Percentiles rank a stretch among this genome's conserved stretches.
Evolutionary conservation across 2,113 vertebrate species (phyloP).

Genomic region (Lynx canadensis): DNA sequence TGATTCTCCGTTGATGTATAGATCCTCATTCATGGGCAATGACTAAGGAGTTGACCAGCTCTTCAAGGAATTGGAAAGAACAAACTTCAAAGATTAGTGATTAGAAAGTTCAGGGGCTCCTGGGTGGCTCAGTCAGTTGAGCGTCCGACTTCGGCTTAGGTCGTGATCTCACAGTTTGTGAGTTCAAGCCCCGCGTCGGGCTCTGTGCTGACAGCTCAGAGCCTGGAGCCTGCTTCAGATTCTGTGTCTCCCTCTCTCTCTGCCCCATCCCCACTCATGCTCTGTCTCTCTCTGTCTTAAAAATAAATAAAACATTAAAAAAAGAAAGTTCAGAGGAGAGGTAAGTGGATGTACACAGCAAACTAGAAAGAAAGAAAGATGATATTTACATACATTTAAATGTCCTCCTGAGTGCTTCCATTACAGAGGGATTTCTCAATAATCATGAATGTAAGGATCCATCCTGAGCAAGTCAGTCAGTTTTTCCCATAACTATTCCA

Average conservation of each 20-base stretch:
- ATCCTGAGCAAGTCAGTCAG: not conserved
- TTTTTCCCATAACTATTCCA: not conserved
- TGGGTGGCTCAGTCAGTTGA: too few species aligned
- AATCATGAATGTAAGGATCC: not conserved
- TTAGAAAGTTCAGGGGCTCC: not conserved
- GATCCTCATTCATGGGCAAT: not conserved
- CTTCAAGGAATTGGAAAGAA: not conserved
- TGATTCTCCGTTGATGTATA: not conserved
- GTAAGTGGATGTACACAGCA: not conserved
- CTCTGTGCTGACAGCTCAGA: too few species aligned
- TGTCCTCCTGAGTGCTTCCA: not conserved
- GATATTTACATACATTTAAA: not conserved
- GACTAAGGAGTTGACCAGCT: not conserved
- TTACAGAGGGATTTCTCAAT: not conserved
- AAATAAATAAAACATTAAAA: not conserved
- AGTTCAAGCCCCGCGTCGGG: too few species aligned
- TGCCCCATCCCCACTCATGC: too few species aligned
- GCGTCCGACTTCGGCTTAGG: too few species aligned
- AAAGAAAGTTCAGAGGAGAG: not conserved
- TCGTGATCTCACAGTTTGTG: too few species aligned
- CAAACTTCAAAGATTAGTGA: not conserved
- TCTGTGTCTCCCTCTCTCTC: too few species aligned
- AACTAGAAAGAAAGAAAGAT: not conserved
- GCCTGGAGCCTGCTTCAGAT: too few species aligned
- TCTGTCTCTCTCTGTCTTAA: too few species aligned